These are phyloP conservation scores for Ivindomyrus marchei DNA, from an alignment of 2,113 vertebrate genomes.

Conservation along the genomic window DNA sequence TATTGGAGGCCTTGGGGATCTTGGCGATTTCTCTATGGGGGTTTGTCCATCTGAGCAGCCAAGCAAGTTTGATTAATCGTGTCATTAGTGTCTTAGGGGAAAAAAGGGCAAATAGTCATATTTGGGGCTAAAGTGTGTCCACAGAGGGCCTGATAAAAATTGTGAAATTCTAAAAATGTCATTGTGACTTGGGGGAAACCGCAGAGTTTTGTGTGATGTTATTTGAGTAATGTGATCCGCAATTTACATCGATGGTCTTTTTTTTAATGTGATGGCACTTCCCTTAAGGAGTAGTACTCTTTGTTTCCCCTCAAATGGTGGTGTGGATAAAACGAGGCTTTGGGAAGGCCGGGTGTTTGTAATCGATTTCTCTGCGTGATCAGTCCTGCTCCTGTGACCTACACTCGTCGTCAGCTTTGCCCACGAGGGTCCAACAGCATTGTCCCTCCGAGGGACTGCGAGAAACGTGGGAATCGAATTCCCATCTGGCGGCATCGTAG, in stretches of 20 bases:
- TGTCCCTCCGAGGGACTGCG: not conserved
- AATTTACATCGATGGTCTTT: not conserved
- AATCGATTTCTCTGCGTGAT: not conserved
- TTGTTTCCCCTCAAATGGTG: not conserved
- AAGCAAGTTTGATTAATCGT: not conserved
- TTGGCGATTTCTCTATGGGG: not conserved
- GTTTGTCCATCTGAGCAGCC: not conserved
- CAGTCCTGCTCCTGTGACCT: not conserved
- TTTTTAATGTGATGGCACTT: not conserved
- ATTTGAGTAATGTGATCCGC: not conserved
- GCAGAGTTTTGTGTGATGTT: not conserved
- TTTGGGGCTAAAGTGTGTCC: not conserved
- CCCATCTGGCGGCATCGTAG: not conserved
- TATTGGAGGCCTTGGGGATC: not conserved
- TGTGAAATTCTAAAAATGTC: not conserved
- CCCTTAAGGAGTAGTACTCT: not conserved
- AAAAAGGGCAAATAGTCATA: not conserved
- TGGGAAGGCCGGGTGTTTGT: not conserved
- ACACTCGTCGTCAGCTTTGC: not conserved
- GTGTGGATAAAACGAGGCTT: not conserved
- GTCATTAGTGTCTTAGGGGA: not conserved
- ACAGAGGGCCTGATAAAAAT: not conserved
- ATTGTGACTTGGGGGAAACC: not conserved
- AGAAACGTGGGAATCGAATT: not conserved
- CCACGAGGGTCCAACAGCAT: not conserved